phyloP scores from a whole-genome alignment of 2,113 vertebrate species.

The Otocyon megalotis region DNA sequence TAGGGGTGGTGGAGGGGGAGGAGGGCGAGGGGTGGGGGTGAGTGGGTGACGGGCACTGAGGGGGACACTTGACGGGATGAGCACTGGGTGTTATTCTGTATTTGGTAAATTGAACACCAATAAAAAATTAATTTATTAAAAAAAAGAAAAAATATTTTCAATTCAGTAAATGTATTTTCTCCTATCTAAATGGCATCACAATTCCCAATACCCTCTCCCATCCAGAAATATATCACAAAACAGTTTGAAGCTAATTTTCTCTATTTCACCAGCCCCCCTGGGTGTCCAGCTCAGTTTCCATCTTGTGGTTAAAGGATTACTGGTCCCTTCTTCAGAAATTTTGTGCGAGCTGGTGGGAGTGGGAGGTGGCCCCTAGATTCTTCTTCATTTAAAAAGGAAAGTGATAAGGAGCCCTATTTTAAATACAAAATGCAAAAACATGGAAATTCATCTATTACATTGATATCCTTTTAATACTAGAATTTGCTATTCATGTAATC shows the following conservation, averaged over 20 bases:
- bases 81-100: too few relatives aligned
- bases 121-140: too few relatives aligned
- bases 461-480: not conserved
- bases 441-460: not conserved
- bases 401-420: not conserved
- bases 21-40: too few relatives aligned
- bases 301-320: not conserved
- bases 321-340: not conserved
- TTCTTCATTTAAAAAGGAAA: not conserved
- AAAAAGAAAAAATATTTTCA: not conserved
- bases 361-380: not conserved
- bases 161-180: not conserved
- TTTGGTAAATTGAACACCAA: too few relatives aligned
- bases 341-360: not conserved
- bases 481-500: not conserved
- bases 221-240: not conserved
- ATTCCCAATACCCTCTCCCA: not conserved
- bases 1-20: too few relatives aligned
- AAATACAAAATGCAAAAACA: not conserved
- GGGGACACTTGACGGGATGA: too few relatives aligned
- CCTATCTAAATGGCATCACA: not conserved
- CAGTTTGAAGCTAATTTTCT: not conserved
- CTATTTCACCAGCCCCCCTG: not conserved
- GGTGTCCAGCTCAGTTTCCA: not conserved
- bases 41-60: too few relatives aligned